Percentiles rank a stretch among this genome's conserved stretches.
phyloP scores from a whole-genome alignment of 2,888 invertebrate species.

The Sminthurinus aureus region DNA sequence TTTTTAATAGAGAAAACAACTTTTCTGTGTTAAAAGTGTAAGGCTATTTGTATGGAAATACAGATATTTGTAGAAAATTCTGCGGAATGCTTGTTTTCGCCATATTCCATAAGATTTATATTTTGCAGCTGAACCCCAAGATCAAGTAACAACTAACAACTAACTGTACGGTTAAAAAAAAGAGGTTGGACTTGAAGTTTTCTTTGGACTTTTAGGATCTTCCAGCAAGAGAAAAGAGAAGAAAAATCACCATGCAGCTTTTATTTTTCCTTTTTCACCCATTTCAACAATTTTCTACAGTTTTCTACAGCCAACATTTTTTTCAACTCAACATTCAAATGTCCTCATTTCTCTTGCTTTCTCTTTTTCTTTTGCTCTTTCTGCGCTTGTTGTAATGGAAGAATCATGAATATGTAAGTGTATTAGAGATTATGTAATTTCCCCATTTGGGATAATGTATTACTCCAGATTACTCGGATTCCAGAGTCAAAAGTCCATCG shows the following conservation, averaged over 20 bases:
- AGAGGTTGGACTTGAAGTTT: background rate
- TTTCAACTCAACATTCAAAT: background rate
- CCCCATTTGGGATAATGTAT: no score
- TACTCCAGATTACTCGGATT: no score
- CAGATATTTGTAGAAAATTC: background rate
- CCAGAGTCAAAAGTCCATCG: no score
- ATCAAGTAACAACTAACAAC: no score
- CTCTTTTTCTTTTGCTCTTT: background rate
- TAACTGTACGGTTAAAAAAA: background rate
- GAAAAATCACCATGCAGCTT: background rate
- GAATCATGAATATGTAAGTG: no score
- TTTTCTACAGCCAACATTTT: no score
- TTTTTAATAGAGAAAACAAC: background rate
- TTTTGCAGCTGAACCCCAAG: background rate
- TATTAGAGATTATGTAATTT: no score
- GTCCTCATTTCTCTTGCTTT: background rate
- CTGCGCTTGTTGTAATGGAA: background rate
- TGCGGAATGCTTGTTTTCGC: background rate
- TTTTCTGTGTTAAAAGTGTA: background rate
- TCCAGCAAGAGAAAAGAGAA: background rate
- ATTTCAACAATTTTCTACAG: background rate
- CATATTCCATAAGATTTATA: background rate
- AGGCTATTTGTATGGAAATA: background rate
- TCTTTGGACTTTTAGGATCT: background rate
- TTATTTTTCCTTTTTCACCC: background rate